A percentile compares a stretch with the other conserved stretches of the same genome.
Evolutionary conservation across 2,797 vertebrate species (phyloP).

Genomic region (Sebastes oblongus): DNA sequence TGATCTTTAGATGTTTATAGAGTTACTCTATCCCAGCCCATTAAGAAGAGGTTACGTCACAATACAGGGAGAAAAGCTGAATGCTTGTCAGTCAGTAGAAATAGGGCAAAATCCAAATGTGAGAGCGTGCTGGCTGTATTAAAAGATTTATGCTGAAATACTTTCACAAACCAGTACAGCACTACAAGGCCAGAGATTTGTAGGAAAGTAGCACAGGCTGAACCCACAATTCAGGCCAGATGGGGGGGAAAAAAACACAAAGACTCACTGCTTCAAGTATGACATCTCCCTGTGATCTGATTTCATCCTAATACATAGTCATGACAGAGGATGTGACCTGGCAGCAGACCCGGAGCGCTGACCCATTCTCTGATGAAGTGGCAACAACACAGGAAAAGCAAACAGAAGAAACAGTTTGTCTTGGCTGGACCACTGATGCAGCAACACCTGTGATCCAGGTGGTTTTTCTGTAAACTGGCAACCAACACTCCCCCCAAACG

Average conservation of each 20-base stretch:
- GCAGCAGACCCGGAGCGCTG: slow-evolving; percentile 47
- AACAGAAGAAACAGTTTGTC: slow-evolving; percentile 43
- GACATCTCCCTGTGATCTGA: slow-evolving; percentile 35
- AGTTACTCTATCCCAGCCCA: not conserved
- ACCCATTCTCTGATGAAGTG: slow-evolving; percentile 42
- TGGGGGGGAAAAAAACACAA: not conserved
- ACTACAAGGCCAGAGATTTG: slow-evolving; percentile 37
- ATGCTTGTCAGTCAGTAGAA: slow-evolving; percentile 34
- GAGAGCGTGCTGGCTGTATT: slow-evolving; percentile 28
- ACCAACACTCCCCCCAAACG: not conserved
- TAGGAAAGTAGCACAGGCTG: slow-evolving; percentile 29
- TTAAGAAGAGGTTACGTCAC: slow-evolving; percentile 26
- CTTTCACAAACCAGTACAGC: slow-evolving; percentile 33
- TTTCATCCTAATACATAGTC: slow-evolving; percentile 39
- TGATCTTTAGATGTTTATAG: slow-evolving; percentile 15
- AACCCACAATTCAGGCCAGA: slow-evolving; percentile 45
- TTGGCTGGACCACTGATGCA: slow-evolving; percentile 30
- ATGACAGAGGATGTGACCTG: slow-evolving; percentile 44
- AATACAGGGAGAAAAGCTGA: slow-evolving; percentile 7
- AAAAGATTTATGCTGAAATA: slow-evolving; percentile 60
- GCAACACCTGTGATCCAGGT: slow-evolving; percentile 51
- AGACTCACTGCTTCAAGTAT: not conserved
- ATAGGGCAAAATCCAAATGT: slow-evolving; percentile 30
- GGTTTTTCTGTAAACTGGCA: slow-evolving; percentile 20
- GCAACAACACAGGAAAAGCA: slow-evolving; percentile 25